These are phyloP conservation scores for Zaprionus obscuricornis DNA, from an alignment of 2,888 invertebrate genomes.

Conservation along the genomic window DNA sequence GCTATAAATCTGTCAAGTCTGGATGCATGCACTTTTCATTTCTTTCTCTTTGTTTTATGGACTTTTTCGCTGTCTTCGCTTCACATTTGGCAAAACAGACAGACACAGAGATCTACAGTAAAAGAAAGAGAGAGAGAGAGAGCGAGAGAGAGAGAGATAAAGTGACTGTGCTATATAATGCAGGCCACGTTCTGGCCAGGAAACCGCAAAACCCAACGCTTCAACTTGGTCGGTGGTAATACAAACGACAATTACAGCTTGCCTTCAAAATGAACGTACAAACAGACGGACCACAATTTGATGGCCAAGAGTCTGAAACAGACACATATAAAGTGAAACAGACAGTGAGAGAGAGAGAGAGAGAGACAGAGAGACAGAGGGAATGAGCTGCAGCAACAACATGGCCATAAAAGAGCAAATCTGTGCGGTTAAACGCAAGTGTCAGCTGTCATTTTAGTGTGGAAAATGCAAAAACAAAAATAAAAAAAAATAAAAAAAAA, in stretches of 20 bases:
- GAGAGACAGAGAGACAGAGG: neutral
- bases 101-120: neutral
- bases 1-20: conserved; percentile 54
- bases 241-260: conserved; percentile 75
- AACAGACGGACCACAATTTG: conserved; percentile 66
- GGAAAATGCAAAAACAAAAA: conserved; percentile 31
- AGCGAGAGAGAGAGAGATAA: neutral
- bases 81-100: conserved; percentile 35
- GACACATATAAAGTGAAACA: conserved; percentile 9
- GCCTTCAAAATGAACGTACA: conserved; percentile 61
- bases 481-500: conserved; percentile 9
- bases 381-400: conserved; percentile 3
- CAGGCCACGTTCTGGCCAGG: conserved; percentile 41
- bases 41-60: conserved; percentile 30
- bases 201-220: conserved; percentile 56
- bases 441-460: conserved; percentile 76
- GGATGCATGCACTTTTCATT: conserved; percentile 38
- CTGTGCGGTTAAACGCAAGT: conserved; percentile 77
- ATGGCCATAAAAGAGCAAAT: conserved; percentile 64
- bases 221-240: conserved; percentile 59
- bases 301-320: conserved; percentile 37
- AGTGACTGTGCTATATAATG: conserved; percentile 17
- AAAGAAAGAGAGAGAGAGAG: neutral
- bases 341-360: neutral
- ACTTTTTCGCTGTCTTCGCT: conserved; percentile 40